A percentile compares a stretch with the other conserved stretches of the same genome.
Evolutionary conservation across 2,888 invertebrate species (phyloP).

Genomic region (Melieria crassipennis): DNA sequence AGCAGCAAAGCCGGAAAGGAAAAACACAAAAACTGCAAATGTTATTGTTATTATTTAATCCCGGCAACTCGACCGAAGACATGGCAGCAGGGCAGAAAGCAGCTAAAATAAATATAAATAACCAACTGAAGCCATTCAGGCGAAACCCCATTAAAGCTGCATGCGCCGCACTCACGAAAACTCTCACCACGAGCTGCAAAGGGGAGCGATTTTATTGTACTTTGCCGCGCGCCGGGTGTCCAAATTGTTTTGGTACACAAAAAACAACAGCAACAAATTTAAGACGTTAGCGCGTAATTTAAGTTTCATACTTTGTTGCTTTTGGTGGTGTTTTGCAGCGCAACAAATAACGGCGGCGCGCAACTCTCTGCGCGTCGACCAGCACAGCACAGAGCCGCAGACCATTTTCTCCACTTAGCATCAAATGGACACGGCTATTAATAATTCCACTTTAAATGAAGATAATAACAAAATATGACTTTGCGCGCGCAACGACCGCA

Average conservation of each 20-base stretch:
- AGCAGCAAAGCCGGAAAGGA: neutral
- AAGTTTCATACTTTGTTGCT: neutral
- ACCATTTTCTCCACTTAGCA: constrained; percentile 28
- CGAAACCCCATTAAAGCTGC: constrained; percentile 22
- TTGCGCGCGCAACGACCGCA: neutral
- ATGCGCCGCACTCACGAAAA: neutral
- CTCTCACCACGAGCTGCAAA: too few species aligned
- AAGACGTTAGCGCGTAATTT: neutral
- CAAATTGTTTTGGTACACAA: neutral
- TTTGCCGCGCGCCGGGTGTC: neutral
- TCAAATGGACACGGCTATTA: constrained; percentile 36
- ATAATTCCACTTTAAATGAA: constrained; percentile 36
- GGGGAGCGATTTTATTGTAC: too few species aligned
- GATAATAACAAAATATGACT: constrained; percentile 38
- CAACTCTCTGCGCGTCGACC: neutral
- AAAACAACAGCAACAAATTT: neutral
- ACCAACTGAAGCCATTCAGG: constrained; percentile 25
- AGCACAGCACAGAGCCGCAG: constrained; percentile 2
- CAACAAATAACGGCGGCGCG: neutral
- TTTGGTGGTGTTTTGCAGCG: neutral
- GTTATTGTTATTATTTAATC: constrained; percentile 21
- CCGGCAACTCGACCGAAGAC: constrained; percentile 1
- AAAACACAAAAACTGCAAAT: neutral
- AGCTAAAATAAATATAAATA: constrained; percentile 22
- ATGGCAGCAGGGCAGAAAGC: neutral